These are phyloP conservation scores for Cryptocephalus primarius DNA, from an alignment of 2,888 invertebrate genomes.

Conservation along the genomic window DNA sequence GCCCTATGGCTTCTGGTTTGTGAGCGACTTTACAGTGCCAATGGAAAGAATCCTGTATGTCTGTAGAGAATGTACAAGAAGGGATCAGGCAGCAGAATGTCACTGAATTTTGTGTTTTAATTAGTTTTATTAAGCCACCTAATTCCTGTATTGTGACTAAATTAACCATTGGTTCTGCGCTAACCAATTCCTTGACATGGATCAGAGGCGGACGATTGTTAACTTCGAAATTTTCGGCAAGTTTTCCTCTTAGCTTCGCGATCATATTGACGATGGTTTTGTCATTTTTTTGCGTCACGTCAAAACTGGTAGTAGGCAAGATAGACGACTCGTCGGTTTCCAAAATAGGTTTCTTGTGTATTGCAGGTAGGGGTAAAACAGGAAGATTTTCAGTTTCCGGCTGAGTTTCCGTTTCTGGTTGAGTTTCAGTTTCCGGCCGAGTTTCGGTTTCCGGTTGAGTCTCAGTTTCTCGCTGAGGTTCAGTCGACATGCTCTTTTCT, in stretches of 20 bases:
- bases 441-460: no score
- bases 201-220: conserved; percentile 18
- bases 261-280: conserved; percentile 19
- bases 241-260: conserved; percentile 24
- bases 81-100: conserved; percentile 27
- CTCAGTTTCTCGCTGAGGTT: no score
- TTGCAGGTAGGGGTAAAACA: conserved; percentile 1
- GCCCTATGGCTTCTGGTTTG: conserved; percentile 5
- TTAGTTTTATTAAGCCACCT: conserved; percentile 19
- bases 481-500: conserved; percentile 8
- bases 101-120: conserved; percentile 12
- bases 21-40: conserved; percentile 30
- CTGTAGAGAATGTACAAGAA: conserved; percentile 25
- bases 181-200: conserved; percentile 11
- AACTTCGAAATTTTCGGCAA: conserved; percentile 7
- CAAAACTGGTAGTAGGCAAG: conserved; percentile 10
- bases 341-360: conserved; percentile 15
- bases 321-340: conserved; percentile 7
- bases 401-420: no score
- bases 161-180: conserved; percentile 4
- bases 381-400: neutral
- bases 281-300: conserved; percentile 17
- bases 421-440: no score
- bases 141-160: conserved; percentile 9
- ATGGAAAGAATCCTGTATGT: conserved; percentile 23